A percentile compares a stretch with the other conserved stretches of the same genome.
These are phyloP conservation scores for Spodoptera frugiperda DNA, from an alignment of 1,140 invertebrate genomes.

Conservation along the genomic window DNA sequence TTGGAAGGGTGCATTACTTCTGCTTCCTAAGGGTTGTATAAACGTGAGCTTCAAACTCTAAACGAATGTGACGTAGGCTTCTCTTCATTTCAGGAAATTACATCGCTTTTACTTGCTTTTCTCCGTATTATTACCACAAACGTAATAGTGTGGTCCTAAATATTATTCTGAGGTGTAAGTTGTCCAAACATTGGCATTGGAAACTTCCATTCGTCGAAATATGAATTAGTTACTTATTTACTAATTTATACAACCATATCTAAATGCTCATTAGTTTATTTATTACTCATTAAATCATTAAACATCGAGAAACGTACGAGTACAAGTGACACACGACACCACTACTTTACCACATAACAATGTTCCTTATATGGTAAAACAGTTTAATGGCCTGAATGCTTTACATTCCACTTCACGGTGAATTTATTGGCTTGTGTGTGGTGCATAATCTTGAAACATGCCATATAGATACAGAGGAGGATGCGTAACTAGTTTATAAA, in stretches of 20 bases:
- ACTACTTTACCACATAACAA: not conserved
- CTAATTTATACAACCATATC: too few species aligned
- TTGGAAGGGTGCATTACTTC: not conserved
- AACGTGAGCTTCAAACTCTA: conserved; percentile 10
- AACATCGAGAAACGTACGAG: not conserved
- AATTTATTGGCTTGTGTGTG: not conserved
- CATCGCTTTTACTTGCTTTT: too few species aligned
- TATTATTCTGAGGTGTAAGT: too few species aligned
- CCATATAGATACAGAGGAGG: not conserved
- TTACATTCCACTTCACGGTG: not conserved
- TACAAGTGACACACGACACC: not conserved
- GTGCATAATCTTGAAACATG: too few species aligned
- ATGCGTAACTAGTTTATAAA: not conserved
- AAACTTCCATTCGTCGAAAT: too few species aligned
- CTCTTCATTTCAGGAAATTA: not conserved
- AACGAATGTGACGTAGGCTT: not conserved
- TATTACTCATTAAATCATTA: conserved; percentile 3
- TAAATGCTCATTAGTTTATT: not conserved
- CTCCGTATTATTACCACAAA: too few species aligned
- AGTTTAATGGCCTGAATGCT: not conserved
- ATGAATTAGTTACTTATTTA: too few species aligned
- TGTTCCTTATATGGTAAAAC: not conserved
- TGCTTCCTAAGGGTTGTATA: conserved; percentile 3
- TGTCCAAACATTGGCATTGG: too few species aligned
- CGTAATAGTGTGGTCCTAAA: too few species aligned